Evolutionary conservation across 1,140 invertebrate genomes (phyloP), one percentile per base, ranked within the genome.

Genomic region (Trinorchestia longiramus): DNA sequence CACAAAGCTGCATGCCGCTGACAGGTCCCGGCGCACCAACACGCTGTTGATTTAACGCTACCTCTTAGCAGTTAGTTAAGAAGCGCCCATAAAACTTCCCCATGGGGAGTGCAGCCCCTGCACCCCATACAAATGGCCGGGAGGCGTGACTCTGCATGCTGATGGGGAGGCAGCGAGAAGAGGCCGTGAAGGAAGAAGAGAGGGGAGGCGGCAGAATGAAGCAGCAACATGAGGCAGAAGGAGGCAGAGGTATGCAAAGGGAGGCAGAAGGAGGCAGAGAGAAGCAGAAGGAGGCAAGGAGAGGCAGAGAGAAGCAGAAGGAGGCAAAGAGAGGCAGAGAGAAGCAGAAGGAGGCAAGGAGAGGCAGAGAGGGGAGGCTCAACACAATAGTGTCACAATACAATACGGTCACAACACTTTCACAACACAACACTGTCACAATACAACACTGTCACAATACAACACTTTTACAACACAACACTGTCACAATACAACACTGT

Each of bases 51-150:
- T 91, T 91, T 91, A 91, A 8, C 6, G 41, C 41, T 28, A 4
- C 0, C 88, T 91, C 43, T 3, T 4, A 91, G 88, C 88, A 91
- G 88, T 91, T 91, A 91, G 88, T 91, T 91, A 91, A 43, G 88
- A 15, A 19, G 41, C 19, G 43, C 6, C 43, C 88, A 42, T 91
- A 91, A 91, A 91, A 43, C 28, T 43, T 44, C 88, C 88, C 28
- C 88, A 3, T 36, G 43, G 88, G 88, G 41, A 42, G 11, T 11
- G 11, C 36, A 17, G 88, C 88, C 43, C 41, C 43, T 3, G 8
- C 88, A 41, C 88, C 11, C 41, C 88, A 17, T 15, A 42, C 43
- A 43, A 91, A 91, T 41, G 88, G 88, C 88, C 43, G 19, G 41
- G 4, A 0, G 43, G 88, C 88, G 88, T 91, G 88, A 91, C 88